Conservation (phyloP, 2,797 vertebrate species). For the Oreonectes daqikongensis region DNA sequence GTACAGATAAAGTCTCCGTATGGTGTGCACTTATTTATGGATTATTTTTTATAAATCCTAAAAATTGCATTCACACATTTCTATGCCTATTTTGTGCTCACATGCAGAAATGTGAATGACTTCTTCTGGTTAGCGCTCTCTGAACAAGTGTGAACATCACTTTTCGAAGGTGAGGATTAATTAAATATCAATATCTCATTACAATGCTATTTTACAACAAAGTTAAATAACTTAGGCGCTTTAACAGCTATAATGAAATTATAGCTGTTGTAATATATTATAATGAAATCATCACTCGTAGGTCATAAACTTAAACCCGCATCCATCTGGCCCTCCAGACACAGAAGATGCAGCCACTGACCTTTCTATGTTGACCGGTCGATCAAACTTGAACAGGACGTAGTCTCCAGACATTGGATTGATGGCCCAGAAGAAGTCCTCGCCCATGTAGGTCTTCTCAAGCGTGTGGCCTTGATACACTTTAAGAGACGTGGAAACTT, state of each 20-base stretch:
- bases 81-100: too few species aligned
- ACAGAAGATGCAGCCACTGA: conserved; percentile 61
- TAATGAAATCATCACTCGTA: too few species aligned
- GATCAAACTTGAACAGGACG: conserved; percentile 95
- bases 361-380: conserved; percentile 93
- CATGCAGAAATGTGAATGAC: background rate
- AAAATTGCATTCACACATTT: too few species aligned
- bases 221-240: background rate
- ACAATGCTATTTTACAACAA: background rate
- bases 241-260: too few species aligned
- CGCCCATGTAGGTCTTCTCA: conserved; percentile 95
- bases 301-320: too few species aligned
- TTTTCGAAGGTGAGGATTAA: conserved; percentile 20
- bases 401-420: conserved; percentile 92
- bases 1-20: too few species aligned
- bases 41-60: too few species aligned
- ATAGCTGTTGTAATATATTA: too few species aligned
- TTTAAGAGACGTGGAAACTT: conserved; percentile 97
- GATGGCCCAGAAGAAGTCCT: conserved; percentile 99
- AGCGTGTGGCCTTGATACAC: conserved; percentile 97
- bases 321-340: background rate
- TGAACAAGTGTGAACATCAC: conserved; percentile 1
- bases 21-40: too few species aligned
- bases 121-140: conserved; percentile 31
- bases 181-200: background rate